These are phyloP conservation scores for Scrobipalpa costella DNA, from an alignment of 2,888 invertebrate species.

Conservation along the genomic window DNA sequence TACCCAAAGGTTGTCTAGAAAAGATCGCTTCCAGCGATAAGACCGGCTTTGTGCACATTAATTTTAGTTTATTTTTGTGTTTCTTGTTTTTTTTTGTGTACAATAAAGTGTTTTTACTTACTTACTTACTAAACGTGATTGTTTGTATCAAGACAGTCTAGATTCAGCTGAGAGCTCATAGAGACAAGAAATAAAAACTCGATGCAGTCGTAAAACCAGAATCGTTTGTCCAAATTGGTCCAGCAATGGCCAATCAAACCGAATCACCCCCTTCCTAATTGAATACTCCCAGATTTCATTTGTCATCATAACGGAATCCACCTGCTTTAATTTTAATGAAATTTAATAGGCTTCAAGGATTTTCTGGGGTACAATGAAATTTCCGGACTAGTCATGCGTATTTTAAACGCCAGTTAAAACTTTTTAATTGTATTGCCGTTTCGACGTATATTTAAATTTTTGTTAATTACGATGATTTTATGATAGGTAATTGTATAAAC, in stretches of 20 bases:
- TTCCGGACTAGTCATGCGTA: not conserved
- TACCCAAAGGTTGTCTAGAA: no score
- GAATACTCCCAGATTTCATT: constrained; percentile 35
- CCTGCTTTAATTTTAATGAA: constrained; percentile 8
- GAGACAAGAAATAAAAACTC: constrained; percentile 50
- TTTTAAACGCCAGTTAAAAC: not conserved
- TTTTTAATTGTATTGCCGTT: constrained; percentile 1
- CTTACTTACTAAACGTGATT: no score
- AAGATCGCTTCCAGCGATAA: no score
- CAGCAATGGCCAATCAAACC: constrained; percentile 54
- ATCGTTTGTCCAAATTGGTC: constrained; percentile 51
- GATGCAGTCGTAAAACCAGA: constrained; percentile 53
- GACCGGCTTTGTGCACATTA: no score
- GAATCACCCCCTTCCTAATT: constrained; percentile 45
- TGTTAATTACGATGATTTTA: not conserved
- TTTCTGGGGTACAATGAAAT: constrained; percentile 3
- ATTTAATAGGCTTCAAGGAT: constrained; percentile 9
- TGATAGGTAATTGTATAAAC: not conserved
- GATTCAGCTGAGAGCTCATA: not conserved
- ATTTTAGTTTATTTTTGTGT: no score
- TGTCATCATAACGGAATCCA: constrained; percentile 18
- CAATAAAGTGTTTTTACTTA: no score
- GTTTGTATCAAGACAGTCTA: not conserved
- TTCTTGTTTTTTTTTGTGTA: no score
- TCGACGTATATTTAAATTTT: not conserved